A percentile compares a stretch with the other conserved stretches of the same genome.
phyloP scores from a whole-genome alignment of 2,113 vertebrate genomes.

The Gobiocypris rarus region DNA sequence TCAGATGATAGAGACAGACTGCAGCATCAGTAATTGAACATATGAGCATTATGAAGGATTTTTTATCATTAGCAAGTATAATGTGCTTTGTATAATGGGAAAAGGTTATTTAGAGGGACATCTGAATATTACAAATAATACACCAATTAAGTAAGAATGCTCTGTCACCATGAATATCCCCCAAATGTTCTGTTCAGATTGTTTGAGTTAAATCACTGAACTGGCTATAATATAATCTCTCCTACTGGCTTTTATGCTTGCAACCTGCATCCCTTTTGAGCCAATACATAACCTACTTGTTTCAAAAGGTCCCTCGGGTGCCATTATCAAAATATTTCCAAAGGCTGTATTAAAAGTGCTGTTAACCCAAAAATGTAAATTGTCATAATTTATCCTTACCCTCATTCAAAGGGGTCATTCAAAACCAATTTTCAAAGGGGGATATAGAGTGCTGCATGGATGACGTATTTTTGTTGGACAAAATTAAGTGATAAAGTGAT shows the following conservation, averaged over 20 bases:
- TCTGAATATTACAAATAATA: background rate
- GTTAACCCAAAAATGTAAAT: too few species aligned
- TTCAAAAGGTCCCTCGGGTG: background rate
- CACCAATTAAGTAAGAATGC: background rate
- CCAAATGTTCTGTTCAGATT: background rate
- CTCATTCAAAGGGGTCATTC: too few species aligned
- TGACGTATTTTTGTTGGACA: background rate
- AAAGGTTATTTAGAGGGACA: background rate
- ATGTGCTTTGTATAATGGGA: background rate
- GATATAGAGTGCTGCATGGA: background rate
- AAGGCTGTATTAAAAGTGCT: too few species aligned
- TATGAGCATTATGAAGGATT: background rate
- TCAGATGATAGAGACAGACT: constrained; percentile 36
- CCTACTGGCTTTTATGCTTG: background rate
- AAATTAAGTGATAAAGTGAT: too few species aligned
- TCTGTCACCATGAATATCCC: background rate
- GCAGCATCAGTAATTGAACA: constrained; percentile 3
- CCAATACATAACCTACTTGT: background rate
- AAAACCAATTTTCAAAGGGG: background rate
- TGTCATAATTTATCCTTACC: too few species aligned
- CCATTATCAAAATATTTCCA: too few species aligned
- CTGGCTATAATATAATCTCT: background rate
- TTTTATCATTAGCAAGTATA: background rate
- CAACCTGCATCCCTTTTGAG: background rate
- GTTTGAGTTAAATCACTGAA: background rate